phyloP scores from a whole-genome alignment of 2,888 invertebrate species.

The Lepidocyrtinus sp. region DNA sequence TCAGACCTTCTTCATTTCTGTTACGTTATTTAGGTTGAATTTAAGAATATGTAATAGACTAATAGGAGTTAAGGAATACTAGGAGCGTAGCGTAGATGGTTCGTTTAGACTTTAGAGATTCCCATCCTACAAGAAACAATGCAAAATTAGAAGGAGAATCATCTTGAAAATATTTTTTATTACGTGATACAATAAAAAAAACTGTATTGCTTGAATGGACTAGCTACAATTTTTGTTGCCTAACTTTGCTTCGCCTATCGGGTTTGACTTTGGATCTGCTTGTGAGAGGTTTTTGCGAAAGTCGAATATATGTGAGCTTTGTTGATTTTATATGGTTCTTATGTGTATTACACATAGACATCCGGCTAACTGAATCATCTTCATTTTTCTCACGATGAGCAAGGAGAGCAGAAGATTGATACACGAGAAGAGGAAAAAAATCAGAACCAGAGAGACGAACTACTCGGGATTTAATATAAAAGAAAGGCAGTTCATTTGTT shows the following conservation, averaged over 20 bases:
- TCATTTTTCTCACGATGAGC: slow-evolving; percentile 59
- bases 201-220: too few relatives aligned
- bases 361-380: slow-evolving; percentile 59
- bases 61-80: too few relatives aligned
- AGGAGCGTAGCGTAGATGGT: neutral
- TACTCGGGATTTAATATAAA: neutral
- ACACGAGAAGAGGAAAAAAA: neutral
- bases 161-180: neutral
- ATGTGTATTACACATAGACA: slow-evolving; percentile 16
- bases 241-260: too few relatives aligned
- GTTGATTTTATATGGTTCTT: neutral
- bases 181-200: neutral
- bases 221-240: neutral
- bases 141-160: neutral
- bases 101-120: too few relatives aligned
- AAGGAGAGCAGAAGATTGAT: slow-evolving; percentile 47
- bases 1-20: neutral
- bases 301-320: neutral
- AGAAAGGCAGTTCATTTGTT: neutral
- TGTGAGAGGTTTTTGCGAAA: neutral
- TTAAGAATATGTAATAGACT: too few relatives aligned
- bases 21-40: neutral
- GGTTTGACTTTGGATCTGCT: neutral
- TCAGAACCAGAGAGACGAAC: neutral
- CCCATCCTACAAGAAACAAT: neutral